phyloP scores from a whole-genome alignment of 2,888 invertebrate genomes.

The Halictus quadricinctus region DNA sequence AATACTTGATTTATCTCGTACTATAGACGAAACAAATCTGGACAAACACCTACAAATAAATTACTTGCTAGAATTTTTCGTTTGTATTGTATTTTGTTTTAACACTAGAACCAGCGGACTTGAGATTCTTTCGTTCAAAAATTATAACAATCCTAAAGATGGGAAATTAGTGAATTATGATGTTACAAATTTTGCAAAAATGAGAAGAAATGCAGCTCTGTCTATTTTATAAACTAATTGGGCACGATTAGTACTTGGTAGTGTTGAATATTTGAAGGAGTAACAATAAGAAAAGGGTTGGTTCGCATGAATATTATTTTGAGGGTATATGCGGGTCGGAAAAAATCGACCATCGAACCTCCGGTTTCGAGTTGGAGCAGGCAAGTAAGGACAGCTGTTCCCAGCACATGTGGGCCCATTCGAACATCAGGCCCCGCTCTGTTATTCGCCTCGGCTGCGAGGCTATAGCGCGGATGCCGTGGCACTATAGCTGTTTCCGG shows the following conservation, averaged over 20 bases:
- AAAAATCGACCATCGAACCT: conserved; percentile 19
- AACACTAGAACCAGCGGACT: no score
- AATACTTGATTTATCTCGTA: background rate
- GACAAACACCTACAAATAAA: background rate
- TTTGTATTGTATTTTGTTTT: no score
- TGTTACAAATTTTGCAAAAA: no score
- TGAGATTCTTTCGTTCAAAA: no score
- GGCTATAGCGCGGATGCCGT: conserved; percentile 47
- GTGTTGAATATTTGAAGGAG: no score
- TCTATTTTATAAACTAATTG: no score
- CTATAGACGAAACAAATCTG: background rate
- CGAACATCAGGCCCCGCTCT: conserved; percentile 64
- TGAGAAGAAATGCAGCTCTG: no score
- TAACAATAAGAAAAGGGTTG: background rate
- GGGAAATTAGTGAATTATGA: no score
- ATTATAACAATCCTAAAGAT: no score
- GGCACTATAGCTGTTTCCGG: conserved; percentile 63
- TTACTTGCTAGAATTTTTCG: no score
- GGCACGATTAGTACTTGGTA: no score
- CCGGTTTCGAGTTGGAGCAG: conserved; percentile 11
- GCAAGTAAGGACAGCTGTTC: conserved; percentile 63
- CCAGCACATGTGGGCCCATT: conserved; percentile 67
- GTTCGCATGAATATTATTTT: background rate
- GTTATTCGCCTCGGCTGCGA: conserved; percentile 21
- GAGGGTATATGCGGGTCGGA: background rate